Percentiles rank a stretch among this genome's conserved stretches.
Conservation (phyloP, 1,140 invertebrate species). For the Camponotus vicinus region DNA sequence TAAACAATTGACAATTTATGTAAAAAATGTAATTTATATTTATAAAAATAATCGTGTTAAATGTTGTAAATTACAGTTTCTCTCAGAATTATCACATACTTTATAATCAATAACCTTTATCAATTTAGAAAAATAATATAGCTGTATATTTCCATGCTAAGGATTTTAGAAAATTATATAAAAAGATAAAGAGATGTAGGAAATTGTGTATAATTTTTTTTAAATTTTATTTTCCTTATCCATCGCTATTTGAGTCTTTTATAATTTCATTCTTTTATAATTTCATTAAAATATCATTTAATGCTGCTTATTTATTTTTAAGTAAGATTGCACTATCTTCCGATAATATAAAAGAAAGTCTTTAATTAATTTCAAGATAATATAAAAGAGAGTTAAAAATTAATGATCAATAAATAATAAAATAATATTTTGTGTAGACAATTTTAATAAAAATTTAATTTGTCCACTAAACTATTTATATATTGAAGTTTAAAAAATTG, state of each 20-base stretch:
- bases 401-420: not conserved
- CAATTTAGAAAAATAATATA: not conserved
- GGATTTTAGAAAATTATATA: not conserved
- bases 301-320: not conserved
- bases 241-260: too few species aligned
- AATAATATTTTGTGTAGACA: not conserved
- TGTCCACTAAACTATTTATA: not conserved
- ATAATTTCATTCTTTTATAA: not conserved
- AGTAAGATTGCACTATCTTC: not conserved
- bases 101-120: too few species aligned
- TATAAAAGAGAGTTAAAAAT: not conserved
- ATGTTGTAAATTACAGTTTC: not conserved
- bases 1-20: not conserved
- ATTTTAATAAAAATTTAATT: not conserved
- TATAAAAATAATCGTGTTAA: not conserved
- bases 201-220: too few species aligned
- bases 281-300: constrained; percentile 6
- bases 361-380: constrained; percentile 8
- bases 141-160: not conserved
- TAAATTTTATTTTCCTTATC: too few species aligned
- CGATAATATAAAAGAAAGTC: not conserved
- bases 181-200: too few species aligned
- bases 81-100: too few species aligned
- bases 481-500: not conserved
- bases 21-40: not conserved